phyloP scores from a whole-genome alignment of 1,140 invertebrate genomes.

The Heterodera schachtii region DNA sequence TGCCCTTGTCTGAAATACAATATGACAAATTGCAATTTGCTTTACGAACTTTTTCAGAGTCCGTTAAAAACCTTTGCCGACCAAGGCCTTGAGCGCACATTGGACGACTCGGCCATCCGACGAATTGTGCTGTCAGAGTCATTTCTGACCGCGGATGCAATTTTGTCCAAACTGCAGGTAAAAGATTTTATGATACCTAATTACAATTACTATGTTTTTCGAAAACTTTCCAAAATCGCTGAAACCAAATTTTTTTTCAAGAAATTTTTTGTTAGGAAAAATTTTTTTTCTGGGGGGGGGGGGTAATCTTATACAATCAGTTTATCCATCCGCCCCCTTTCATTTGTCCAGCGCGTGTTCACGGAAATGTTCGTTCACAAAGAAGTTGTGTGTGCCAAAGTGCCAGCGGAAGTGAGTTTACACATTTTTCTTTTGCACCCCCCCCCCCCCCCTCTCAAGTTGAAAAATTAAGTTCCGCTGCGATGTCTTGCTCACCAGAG shows the following conservation, averaged over 20 bases:
- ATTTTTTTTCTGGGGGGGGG: too few relatives aligned
- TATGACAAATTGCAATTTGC: not conserved
- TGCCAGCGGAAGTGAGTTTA: slow-evolving; percentile 47
- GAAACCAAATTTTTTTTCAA: too few relatives aligned
- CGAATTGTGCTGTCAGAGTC: slow-evolving; percentile 86
- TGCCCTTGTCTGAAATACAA: too few relatives aligned
- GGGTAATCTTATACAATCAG: too few relatives aligned
- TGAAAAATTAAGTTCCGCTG: too few relatives aligned
- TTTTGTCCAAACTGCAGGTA: slow-evolving; percentile 80
- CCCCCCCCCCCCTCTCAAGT: too few relatives aligned
- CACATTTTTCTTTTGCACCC: too few relatives aligned
- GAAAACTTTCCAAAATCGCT: too few relatives aligned
- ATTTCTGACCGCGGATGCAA: slow-evolving; percentile 86
- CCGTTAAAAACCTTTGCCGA: slow-evolving; percentile 70
- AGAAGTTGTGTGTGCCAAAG: slow-evolving; percentile 43
- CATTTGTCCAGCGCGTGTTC: slow-evolving; percentile 57
- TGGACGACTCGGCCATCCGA: slow-evolving; percentile 95
- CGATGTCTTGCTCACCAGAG: too few relatives aligned
- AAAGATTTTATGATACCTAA: not conserved
- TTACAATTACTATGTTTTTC: too few relatives aligned
- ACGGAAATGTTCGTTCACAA: slow-evolving; percentile 59
- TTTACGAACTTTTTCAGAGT: slow-evolving; percentile 34
- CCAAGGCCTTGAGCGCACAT: slow-evolving; percentile 95
- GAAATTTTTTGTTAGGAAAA: too few relatives aligned
- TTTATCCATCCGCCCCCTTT: not conserved